Evolutionary conservation across 2,797 vertebrate species (phyloP), one percentile per base, ranked within the genome.

Genomic region (Cossypha caffra): DNA sequence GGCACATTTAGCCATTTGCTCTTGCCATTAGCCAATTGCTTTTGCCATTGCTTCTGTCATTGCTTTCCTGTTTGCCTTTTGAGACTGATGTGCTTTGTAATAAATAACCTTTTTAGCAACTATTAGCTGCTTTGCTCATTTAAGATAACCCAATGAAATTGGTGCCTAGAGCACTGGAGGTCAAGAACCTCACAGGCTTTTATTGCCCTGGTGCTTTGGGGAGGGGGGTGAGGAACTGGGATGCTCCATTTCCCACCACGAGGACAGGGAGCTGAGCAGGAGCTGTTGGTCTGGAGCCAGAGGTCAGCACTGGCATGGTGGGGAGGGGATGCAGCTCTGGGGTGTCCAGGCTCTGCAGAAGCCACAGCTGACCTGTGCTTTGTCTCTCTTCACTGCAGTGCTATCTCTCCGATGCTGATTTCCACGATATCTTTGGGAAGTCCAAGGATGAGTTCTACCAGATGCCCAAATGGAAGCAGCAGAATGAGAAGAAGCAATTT

Each of bases 401-500:
- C 80, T 98, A 98, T 86, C 97, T 99, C 86, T 98, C 98, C 2
- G 99, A 99, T 23, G 93, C 88, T 0, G 99, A 99, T 59, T 99
- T 99, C 93, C 97, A 98, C 3, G 98, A 96, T 25, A 97, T 99
- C 96, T 98, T 99, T 0, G 98, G 99, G 42, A 98, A 98, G 45
- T 98, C 95, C 86, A 99, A 99, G 66, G 16, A 97, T 0, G 98
- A 99, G 73, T 99, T 99, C 96, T 97, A 96, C 80, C 97, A 98
- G 47, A 97, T 99, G 97, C 99, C 99, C 23, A 98, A 96, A 92
- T 99, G 99, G 99, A 98, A 98, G 72, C 99, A 99, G 96, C 98
- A 95, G 31, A 98, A 98, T 0, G 88, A 99, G 92, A 99, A 99
- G 97, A 99, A 99, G 87, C 98, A 98, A 54, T 96, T 97, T 3